Percentiles rank a stretch among this genome's conserved stretches.
Evolutionary conservation across 1,140 invertebrate genomes (phyloP).

Genomic region (Sweltsa coloradensis): DNA sequence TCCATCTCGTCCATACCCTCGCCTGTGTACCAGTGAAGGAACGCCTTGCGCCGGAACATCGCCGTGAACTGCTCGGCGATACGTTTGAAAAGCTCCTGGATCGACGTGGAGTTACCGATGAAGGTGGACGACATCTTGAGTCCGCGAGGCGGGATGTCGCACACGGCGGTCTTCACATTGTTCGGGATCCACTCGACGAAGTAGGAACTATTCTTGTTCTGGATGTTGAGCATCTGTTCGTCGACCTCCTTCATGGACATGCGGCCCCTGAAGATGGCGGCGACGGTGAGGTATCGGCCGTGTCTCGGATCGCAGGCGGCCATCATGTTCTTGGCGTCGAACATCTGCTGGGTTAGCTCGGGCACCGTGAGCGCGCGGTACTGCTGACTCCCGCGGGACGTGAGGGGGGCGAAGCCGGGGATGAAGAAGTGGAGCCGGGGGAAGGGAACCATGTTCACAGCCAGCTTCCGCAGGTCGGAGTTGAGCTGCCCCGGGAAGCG

Average conservation of each 20-base stretch:
- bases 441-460: conserved; percentile 66
- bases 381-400: conserved; percentile 65
- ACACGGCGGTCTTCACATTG: conserved; percentile 81
- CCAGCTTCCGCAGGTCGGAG: conserved; percentile 56
- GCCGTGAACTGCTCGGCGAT: conserved; percentile 80
- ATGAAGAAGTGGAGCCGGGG: conserved; percentile 70
- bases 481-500: conserved; percentile 74
- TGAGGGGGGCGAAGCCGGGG: conserved; percentile 62
- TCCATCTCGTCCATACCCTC: conserved; percentile 51
- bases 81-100: conserved; percentile 76
- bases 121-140: conserved; percentile 88
- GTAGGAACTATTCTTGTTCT: conserved; percentile 86
- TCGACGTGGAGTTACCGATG: conserved; percentile 81
- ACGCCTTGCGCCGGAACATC: conserved; percentile 47
- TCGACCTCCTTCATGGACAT: conserved; percentile 60
- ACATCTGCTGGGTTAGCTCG: conserved; percentile 84
- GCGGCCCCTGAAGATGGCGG: conserved; percentile 84
- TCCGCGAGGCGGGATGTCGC: conserved; percentile 82
- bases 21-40: conserved; percentile 38
- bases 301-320: conserved; percentile 87
- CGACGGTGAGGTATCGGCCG: conserved; percentile 88
- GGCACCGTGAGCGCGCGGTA: conserved; percentile 79
- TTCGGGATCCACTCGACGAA: conserved; percentile 92
- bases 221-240: conserved; percentile 69
- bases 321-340: conserved; percentile 90